Percentiles rank a stretch among this genome's conserved stretches.
Evolutionary conservation across 1,140 invertebrate genomes (phyloP).

Genomic region (Hycleus cichorii): DNA sequence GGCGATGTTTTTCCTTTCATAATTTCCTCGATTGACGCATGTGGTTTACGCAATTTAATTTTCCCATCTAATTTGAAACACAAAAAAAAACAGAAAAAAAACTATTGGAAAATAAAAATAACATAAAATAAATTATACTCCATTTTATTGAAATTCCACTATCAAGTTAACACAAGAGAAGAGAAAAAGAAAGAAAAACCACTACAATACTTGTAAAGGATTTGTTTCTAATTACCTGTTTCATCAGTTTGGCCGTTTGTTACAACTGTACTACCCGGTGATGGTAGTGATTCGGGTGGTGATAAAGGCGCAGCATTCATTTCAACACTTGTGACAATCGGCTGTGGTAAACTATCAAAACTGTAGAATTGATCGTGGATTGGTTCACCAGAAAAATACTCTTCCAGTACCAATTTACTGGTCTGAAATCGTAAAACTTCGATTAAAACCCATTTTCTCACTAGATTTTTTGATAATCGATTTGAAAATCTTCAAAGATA

Average conservation of each 20-base stretch:
- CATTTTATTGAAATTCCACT: background rate
- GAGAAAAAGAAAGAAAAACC: background rate
- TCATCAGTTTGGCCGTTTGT: conserved; percentile 38
- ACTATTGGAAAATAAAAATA: too few species aligned
- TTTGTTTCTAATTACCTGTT: conserved; percentile 20
- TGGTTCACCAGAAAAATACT: conserved; percentile 63
- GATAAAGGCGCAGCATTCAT: conserved; percentile 24
- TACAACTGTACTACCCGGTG: conserved; percentile 21
- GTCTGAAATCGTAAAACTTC: conserved; percentile 47
- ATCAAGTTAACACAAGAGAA: background rate
- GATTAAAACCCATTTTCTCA: too few species aligned
- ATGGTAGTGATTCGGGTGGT: conserved; percentile 33
- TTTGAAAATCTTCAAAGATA: too few species aligned
- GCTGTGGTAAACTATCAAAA: conserved; percentile 43
- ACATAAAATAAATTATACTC: background rate
- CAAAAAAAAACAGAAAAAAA: background rate
- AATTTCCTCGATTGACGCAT: conserved; percentile 33
- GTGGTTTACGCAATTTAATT: conserved; percentile 31
- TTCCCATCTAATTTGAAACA: conserved; percentile 2
- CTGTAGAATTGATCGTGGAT: conserved; percentile 49
- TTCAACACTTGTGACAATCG: conserved; percentile 23
- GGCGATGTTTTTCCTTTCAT: conserved; percentile 26
- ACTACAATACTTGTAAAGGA: too few species aligned
- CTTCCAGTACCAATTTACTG: conserved; percentile 76
- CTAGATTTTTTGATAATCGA: background rate